Evolutionary conservation across 2,797 vertebrate species (phyloP), one percentile per base, ranked within the genome.

Genomic region (Danio jaintianensis): DNA sequence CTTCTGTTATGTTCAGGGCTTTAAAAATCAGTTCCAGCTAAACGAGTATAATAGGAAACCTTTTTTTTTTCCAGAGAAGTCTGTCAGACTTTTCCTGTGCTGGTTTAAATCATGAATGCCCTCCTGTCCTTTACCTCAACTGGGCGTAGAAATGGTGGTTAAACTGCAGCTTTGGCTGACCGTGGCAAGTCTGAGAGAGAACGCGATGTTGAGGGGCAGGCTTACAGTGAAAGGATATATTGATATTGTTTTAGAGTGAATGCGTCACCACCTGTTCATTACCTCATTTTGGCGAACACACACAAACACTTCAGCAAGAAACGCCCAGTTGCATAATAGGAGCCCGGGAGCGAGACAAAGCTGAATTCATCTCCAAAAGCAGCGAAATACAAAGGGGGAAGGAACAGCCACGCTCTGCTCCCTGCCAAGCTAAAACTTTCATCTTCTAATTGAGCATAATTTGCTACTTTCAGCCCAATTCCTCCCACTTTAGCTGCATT

Each of bases 331-430:
- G 89, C 88, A 89, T 88, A 90, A 89, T 84, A 74, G 78, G 5
- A 58, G 42, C 71, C 82, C 71, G 45, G 84, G 82, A 91, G 87
- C 81, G 84, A 91, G 86, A 89, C 70, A 88, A 88, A 90, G 89
- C 85, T 85, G 85, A 83, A 85, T 86, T 90, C 85, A 93, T 88
- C 89, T 90, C 71, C 38, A 42, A 75, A 68, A 52, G 72, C 79
- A 62, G 75, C 69, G 11, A 75, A 79, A 83, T 52, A 74, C 69
- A 75, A 79, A 83, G 62, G 53, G 16, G 48, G 66, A 69, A 64
- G 62, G 52, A 70, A 61, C 53, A 29, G 36, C n/a, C 50, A n/a
- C 66, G 52, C 59, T 72, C 48, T 6, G 56, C 10, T 47, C 63
- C 36, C 68, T 80, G 63, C 63, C 74, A 79, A 71, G 74, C 45